Percentiles rank a stretch among this genome's conserved stretches.
Conservation (phyloP, 23 tunicate species). For the Aplidium turbinatum region DNA sequence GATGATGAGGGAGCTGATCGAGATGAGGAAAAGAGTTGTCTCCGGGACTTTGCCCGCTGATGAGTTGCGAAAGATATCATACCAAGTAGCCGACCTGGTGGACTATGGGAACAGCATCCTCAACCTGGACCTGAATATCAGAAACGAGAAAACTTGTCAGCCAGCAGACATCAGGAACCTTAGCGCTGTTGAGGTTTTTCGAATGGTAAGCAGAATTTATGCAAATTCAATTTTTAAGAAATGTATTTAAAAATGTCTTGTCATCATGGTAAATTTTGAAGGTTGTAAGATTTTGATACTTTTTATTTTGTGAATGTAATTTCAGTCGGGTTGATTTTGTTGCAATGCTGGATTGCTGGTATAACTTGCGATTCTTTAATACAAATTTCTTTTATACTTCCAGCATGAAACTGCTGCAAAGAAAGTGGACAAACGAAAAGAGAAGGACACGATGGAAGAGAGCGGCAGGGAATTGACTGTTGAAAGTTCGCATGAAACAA, state of each 20-base stretch:
- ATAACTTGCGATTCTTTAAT: no score
- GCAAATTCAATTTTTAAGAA: no score
- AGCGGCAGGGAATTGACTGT: no score
- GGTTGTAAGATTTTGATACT: no score
- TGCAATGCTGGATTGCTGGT: no score
- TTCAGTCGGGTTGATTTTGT: no score
- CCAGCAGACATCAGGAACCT: slow-evolving; percentile 58
- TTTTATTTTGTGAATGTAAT: no score
- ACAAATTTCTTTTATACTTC: no score
- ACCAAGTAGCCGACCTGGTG: slow-evolving; percentile 83
- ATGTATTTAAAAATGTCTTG: no score
- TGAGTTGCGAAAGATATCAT: slow-evolving; percentile 39
- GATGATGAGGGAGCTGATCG: slow-evolving; percentile 75
- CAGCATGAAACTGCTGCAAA: slow-evolving; percentile 61
- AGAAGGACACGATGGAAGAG: no score
- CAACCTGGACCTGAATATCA: slow-evolving; percentile 70
- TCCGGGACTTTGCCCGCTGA: slow-evolving; percentile 96
- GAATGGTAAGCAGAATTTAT: slow-evolving; percentile 84
- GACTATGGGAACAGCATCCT: slow-evolving; percentile 89
- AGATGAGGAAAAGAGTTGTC: slow-evolving; percentile 75
- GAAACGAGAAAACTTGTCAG: slow-evolving; percentile 66
- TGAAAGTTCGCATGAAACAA: slow-evolving; percentile 36
- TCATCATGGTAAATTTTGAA: no score
- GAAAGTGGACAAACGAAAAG: slow-evolving; percentile 44
- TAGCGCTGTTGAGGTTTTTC: slow-evolving; percentile 73